Evolutionary conservation across 1,140 invertebrate genomes (phyloP).

Genomic region (Caerostris extrusa): DNA sequence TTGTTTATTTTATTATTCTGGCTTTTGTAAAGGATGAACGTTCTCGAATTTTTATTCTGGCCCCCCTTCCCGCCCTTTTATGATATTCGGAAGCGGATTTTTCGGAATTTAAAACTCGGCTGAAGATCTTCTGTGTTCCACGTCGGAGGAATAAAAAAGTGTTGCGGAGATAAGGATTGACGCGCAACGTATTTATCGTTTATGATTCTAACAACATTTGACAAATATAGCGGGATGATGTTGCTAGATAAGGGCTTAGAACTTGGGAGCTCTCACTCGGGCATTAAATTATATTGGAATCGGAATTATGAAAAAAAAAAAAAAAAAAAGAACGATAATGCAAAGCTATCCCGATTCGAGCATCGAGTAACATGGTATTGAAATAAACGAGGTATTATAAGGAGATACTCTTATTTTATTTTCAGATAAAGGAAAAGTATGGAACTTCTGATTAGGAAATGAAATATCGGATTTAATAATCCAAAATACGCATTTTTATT

Average conservation of each 20-base stretch:
- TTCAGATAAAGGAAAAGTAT: no score
- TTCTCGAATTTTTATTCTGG: constrained; percentile 22
- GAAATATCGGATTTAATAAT: no score
- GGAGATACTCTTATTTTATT: background rate
- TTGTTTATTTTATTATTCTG: background rate
- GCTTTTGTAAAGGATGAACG: background rate
- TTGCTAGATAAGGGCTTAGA: no score
- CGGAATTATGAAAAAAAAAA: background rate
- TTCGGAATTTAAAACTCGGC: background rate
- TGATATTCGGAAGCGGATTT: constrained; percentile 4
- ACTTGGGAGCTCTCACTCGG: no score
- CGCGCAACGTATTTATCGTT: constrained; percentile 11
- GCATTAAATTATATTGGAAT: no score
- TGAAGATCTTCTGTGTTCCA: background rate
- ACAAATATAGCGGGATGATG: background rate
- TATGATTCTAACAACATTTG: constrained; percentile 13
- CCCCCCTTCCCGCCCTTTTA: background rate
- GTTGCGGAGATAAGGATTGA: background rate
- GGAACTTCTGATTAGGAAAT: no score
- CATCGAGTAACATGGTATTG: background rate
- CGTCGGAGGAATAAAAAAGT: background rate
- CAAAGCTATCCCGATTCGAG: background rate
- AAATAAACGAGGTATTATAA: background rate
- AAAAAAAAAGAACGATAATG: background rate
- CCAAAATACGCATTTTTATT: no score